Conservation (phyloP, 1,140 invertebrate genomes). For the Cardiocondyla obscurior region DNA sequence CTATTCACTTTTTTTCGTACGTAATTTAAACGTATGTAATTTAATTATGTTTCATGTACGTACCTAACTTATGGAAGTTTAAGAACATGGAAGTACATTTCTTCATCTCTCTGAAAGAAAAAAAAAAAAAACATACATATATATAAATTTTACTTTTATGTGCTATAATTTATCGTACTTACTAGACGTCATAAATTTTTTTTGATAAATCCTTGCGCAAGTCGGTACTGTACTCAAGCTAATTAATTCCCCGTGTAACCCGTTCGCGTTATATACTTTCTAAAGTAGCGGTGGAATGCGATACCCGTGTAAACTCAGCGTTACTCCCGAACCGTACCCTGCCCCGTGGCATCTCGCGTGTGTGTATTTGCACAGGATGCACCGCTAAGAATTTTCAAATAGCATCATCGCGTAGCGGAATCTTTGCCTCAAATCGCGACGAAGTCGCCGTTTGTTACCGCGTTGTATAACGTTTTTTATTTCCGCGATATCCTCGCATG, state of each 20-base stretch:
- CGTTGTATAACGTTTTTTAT: constrained; percentile 37
- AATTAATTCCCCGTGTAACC: constrained; percentile 63
- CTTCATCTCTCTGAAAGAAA: not conserved
- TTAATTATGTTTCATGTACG: not conserved
- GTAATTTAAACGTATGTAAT: not conserved
- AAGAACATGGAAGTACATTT: not conserved
- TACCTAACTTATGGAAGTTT: not conserved
- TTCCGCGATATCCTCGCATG: not conserved
- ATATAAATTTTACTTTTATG: not conserved
- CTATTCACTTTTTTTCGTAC: not conserved
- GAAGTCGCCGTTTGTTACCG: not conserved
- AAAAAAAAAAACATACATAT: no score
- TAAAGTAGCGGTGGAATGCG: constrained; percentile 64
- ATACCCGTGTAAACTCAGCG: constrained; percentile 59
- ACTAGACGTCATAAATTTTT: not conserved
- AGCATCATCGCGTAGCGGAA: constrained; percentile 8
- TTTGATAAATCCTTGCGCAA: not conserved
- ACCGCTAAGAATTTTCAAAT: constrained; percentile 39
- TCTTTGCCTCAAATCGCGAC: constrained; percentile 7
- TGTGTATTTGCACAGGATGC: constrained; percentile 6
- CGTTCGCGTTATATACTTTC: constrained; percentile 53
- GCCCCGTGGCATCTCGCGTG: not conserved
- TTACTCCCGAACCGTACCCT: constrained; percentile 55
- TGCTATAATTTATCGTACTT: not conserved
- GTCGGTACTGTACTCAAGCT: constrained; percentile 1